Conservation (phyloP, 2,888 invertebrate genomes). For the Allophyes oxyacanthae region DNA sequence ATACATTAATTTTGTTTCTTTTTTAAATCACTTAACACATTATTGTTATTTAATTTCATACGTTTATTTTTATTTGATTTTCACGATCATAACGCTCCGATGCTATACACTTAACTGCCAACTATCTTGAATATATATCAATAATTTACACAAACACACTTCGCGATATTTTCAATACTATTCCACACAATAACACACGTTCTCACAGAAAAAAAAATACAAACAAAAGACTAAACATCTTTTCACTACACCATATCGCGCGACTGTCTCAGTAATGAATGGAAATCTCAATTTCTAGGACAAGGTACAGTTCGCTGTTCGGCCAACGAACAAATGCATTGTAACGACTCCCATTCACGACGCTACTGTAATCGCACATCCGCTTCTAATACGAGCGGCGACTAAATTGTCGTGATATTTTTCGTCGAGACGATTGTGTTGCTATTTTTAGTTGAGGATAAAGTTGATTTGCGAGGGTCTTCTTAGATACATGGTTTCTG, state of each 20-base stretch:
- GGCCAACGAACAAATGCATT: slow-evolving; percentile 36
- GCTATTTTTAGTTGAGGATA: slow-evolving; percentile 14
- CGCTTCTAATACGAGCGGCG: slow-evolving; percentile 28
- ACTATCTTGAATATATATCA: no score
- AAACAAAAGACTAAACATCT: not conserved
- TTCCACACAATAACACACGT: not conserved
- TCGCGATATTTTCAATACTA: not conserved
- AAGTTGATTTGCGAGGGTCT: not conserved
- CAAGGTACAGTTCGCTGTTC: slow-evolving; percentile 37
- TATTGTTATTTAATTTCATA: no score
- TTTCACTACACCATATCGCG: slow-evolving; percentile 21
- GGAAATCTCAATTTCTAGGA: slow-evolving; percentile 36
- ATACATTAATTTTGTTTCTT: no score
- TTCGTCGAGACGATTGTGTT: slow-evolving; percentile 17
- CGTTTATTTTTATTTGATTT: no score
- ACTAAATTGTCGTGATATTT: slow-evolving; percentile 23
- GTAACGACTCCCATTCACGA: slow-evolving; percentile 50
- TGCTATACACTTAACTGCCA: no score
- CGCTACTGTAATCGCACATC: slow-evolving; percentile 47
- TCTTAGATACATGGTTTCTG: no score
- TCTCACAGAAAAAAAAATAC: not conserved
- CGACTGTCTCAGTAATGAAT: slow-evolving; percentile 38
- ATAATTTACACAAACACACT: not conserved
- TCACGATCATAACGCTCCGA: no score
- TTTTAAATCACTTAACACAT: no score